Conservation (phyloP, 2,113 vertebrate genomes). For the Pachyramphus minor region DNA sequence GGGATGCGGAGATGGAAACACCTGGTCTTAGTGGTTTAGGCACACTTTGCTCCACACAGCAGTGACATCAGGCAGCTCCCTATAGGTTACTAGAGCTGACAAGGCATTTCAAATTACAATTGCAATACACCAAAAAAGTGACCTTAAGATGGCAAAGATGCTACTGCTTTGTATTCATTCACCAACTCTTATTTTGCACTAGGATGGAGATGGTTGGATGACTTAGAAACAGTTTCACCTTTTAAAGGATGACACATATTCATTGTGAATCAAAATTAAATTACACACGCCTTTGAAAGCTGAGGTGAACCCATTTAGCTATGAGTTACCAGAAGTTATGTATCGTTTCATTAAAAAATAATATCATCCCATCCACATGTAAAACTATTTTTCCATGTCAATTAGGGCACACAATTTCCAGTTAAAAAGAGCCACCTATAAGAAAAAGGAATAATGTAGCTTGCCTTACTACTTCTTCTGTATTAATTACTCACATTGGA, state of each 20-base stretch:
- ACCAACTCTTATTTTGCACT: not conserved
- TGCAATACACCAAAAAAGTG: not conserved
- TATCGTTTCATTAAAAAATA: not conserved
- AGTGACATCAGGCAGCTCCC: not conserved
- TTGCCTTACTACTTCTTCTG: not conserved
- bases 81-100: accelerated
- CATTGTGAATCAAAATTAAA: not conserved
- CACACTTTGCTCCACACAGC: accelerated
- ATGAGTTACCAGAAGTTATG: not conserved
- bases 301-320: not conserved
- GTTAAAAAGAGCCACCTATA: not conserved
- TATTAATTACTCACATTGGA: not conserved
- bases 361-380: not conserved
- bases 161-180: not conserved
- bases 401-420: not conserved
- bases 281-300: not conserved
- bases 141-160: not conserved
- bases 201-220: not conserved
- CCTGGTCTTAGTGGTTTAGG: accelerated
- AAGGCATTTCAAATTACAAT: not conserved
- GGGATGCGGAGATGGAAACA: not conserved
- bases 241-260: not conserved
- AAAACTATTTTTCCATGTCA: not conserved
- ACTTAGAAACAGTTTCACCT: not conserved
- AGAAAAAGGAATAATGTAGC: not conserved